Percentiles rank a stretch among this genome's conserved stretches.
phyloP scores from a whole-genome alignment of 2,888 invertebrate genomes.

The Sthenelais limicola region DNA sequence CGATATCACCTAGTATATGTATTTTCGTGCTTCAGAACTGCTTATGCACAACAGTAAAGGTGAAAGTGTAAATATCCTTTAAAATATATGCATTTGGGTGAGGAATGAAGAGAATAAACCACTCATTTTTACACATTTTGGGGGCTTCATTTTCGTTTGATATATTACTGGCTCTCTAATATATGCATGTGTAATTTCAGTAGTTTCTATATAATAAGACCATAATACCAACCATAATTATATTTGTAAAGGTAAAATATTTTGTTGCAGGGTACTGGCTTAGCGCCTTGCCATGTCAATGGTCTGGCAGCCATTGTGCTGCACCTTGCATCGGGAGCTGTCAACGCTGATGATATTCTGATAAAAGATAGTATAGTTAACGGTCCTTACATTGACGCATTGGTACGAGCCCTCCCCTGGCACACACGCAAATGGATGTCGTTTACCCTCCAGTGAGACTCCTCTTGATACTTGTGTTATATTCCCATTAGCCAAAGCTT shows the following conservation, averaged over 20 bases:
- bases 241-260: not conserved
- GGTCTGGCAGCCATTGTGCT: slow-evolving; percentile 12
- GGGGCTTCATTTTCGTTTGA: no score
- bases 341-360: not conserved
- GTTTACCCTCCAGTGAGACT: slow-evolving; percentile 12
- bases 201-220: not conserved
- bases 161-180: not conserved
- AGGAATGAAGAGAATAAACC: no score
- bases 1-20: no score
- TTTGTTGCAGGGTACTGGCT: not conserved
- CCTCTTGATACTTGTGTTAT: no score
- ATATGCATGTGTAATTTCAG: not conserved
- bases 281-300: not conserved
- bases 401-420: not conserved
- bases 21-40: no score
- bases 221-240: not conserved
- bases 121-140: no score
- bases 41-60: no score
- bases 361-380: not conserved
- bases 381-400: slow-evolving; percentile 11
- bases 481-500: no score
- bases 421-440: slow-evolving; percentile 5
- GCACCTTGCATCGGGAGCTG: slow-evolving; percentile 13
- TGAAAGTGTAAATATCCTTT: no score
- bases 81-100: no score